Evolutionary conservation across 2,888 invertebrate species (phyloP), one percentile per base, ranked within the genome.

Genomic region (Platycheirus albimanus): DNA sequence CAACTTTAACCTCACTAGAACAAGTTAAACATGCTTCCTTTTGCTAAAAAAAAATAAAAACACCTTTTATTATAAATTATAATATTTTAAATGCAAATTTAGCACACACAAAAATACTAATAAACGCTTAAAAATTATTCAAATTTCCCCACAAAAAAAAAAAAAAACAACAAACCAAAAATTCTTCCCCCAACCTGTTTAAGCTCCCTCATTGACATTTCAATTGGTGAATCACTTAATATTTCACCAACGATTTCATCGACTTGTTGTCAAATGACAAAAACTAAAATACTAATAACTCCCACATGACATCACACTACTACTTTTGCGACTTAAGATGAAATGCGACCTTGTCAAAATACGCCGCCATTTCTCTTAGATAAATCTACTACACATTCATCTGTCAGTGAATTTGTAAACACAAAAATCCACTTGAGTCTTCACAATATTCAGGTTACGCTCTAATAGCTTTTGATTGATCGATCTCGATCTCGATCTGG

Each of bases 381-480:
- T 7, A 13, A 7, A 10, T 20, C 19, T 7, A 33, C 24, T 4
- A n/a, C 5, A 6, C 36, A 36, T 17, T 43, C 33, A 20, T 30
- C 43, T 54, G 45, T 36, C 47, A 33, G 5, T 33, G 1, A 33
- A 8, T 33, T 33, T 33, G 30, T 7, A 8, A 33, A 4, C 5
- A 33, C 7, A 33, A 47, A 49, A 49, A 47, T 36, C 15, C 1
- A 58, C 13, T 24, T 49, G 24, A 49, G 36, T n/a, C 20, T 15
- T 24, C 10, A 13, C 52, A 17, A 51, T 30, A 75, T 67, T 58
- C 75, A 43, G 75, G 75, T 75, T 75, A 47, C 61, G 45, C 61
- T 76, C 76, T 54, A 69, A 61, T 69, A 47, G 61, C 45, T 67
- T 33, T 43, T 61, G 75, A 69, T 76, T 61, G 69, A 69, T 69